These are phyloP conservation scores for Anniella stebbinsi DNA, from an alignment of 2,797 vertebrate genomes.

Conservation along the genomic window DNA sequence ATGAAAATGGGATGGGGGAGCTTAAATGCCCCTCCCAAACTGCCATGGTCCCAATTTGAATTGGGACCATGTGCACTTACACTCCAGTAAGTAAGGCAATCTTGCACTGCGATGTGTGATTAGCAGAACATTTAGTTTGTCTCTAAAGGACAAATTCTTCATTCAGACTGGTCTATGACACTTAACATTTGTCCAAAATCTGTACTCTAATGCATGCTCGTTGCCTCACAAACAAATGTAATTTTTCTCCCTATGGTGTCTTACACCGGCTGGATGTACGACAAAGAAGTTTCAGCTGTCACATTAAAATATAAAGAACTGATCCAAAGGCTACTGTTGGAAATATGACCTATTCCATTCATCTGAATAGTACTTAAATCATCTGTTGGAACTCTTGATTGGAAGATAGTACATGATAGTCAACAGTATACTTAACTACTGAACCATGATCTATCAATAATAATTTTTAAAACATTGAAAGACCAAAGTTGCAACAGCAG, in stretches of 20 bases:
- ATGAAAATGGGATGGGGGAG: no score
- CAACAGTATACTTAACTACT: not conserved
- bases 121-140: no score
- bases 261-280: not conserved
- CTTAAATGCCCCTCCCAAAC: no score
- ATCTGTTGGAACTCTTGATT: not conserved
- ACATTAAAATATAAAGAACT: not conserved
- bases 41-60: no score
- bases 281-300: not conserved
- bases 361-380: not conserved
- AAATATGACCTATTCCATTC: not conserved
- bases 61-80: no score
- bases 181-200: not conserved
- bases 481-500: not conserved
- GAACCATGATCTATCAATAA: constrained; percentile 21
- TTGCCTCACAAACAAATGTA: not conserved
- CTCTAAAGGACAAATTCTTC: not conserved
- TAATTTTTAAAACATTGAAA: not conserved
- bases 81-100: no score
- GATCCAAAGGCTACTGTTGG: not conserved
- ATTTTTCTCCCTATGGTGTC: not conserved
- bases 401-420: not conserved
- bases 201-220: not conserved
- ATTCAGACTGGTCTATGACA: not conserved
- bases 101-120: no score